A percentile compares a stretch with the other conserved stretches of the same genome.
Conservation (phyloP, 2,797 vertebrate species). For the Enteromius fasciolatus region DNA sequence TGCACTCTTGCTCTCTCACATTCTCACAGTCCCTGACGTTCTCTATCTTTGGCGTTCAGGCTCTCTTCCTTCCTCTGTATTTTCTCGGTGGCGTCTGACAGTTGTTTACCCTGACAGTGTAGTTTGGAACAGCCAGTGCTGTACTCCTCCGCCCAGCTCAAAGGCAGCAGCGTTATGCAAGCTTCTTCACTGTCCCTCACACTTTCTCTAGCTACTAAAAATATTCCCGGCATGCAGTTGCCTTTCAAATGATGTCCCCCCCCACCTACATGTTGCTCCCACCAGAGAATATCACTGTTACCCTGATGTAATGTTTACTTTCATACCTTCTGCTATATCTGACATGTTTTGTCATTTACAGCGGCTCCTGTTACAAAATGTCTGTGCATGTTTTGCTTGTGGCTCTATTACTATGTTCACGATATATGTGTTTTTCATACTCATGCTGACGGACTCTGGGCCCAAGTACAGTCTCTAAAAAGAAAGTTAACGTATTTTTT, state of each 20-base stretch:
- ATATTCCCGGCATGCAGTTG: constrained; percentile 34
- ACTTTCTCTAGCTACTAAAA: constrained; percentile 33
- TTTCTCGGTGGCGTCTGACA: constrained; percentile 15
- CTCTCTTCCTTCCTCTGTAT: background rate
- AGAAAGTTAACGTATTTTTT: background rate
- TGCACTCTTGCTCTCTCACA: background rate
- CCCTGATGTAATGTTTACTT: constrained; percentile 44
- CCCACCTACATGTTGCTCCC: constrained; percentile 25
- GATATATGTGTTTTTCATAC: constrained; percentile 3
- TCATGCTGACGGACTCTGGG: background rate
- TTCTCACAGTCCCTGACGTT: constrained; percentile 10
- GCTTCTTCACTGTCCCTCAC: constrained; percentile 21
- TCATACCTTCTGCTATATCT: background rate
- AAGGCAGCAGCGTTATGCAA: constrained; percentile 43
- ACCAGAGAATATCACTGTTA: constrained; percentile 7
- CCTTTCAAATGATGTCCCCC: constrained; percentile 16
- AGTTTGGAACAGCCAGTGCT: constrained; percentile 56
- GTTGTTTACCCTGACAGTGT: constrained; percentile 35
- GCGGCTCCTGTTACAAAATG: background rate
- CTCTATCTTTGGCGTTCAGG: background rate
- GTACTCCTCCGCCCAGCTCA: constrained; percentile 3
- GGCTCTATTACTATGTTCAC: background rate
- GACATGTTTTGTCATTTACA: background rate
- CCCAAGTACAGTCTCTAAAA: background rate
- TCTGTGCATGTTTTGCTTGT: background rate